phyloP scores from a whole-genome alignment of 2,113 vertebrate species.

The Sterrhoptilus dennistouni region DNA sequence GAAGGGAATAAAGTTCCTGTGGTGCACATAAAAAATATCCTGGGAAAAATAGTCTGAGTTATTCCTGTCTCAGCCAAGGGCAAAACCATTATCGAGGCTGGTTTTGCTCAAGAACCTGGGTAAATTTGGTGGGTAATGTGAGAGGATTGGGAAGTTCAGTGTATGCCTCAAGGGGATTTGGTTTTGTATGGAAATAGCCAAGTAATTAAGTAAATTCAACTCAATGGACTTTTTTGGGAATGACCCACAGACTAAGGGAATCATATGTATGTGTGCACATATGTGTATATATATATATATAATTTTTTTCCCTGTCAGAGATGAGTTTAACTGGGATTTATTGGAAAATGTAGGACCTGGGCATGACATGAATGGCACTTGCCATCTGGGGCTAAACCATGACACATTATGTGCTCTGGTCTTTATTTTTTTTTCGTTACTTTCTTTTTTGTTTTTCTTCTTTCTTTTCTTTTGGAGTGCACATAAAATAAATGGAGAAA shows the following conservation, averaged over 20 bases:
- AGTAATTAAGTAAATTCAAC: neutral
- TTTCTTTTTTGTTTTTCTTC: too few relatives aligned
- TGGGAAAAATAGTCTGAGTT: neutral
- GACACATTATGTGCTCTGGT: neutral
- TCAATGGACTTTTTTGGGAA: neutral
- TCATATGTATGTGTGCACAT: neutral
- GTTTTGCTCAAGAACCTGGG: neutral
- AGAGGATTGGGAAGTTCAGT: neutral
- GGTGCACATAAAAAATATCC: neutral
- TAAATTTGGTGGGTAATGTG: too few relatives aligned
- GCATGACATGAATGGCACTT: neutral
- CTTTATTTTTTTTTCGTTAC: too few relatives aligned
- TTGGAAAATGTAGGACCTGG: neutral
- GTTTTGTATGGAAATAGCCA: neutral
- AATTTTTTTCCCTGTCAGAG: too few relatives aligned
- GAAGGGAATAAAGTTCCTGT: neutral
- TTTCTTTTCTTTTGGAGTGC: neutral
- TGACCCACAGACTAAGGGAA: neutral
- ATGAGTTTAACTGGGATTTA: neutral
- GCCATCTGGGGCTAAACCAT: neutral
- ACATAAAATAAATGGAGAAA: neutral
- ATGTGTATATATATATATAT: accelerated
- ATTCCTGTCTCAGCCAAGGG: neutral
- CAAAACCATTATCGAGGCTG: accelerated
- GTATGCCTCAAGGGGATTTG: neutral